Evolutionary conservation across 2,888 invertebrate species (phyloP).

Genomic region (Microchrysa polita): DNA sequence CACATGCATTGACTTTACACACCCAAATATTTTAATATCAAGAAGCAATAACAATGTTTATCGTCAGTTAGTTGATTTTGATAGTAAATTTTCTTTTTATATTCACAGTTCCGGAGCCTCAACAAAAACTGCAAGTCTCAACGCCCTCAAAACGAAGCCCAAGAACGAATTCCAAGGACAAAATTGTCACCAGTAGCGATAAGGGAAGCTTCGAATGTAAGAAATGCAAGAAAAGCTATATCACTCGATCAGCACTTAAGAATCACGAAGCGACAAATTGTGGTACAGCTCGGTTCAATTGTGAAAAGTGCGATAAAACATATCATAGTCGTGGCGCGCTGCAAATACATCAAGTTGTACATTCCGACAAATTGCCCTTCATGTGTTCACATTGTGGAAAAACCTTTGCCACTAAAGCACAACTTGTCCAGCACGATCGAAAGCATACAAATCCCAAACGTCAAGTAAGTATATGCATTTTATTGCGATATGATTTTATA

Average conservation of each 20-base stretch:
- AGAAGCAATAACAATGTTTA: too few species aligned
- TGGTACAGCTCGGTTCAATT: conserved; percentile 62
- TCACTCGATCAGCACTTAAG: conserved; percentile 62
- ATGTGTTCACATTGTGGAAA: conserved; percentile 61
- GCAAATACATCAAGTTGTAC: conserved; percentile 65
- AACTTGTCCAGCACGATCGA: conserved; percentile 61
- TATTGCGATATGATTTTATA: too few species aligned
- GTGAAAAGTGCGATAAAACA: conserved; percentile 62
- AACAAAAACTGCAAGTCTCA: too few species aligned
- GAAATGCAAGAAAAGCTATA: conserved; percentile 62
- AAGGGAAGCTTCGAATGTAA: conserved; percentile 58
- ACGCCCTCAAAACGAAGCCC: too few species aligned
- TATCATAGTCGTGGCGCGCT: conserved; percentile 64
- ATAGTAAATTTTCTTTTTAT: too few species aligned
- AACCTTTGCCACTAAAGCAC: conserved; percentile 60
- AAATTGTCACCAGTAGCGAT: not conserved
- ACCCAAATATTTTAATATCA: too few species aligned
- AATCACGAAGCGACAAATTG: conserved; percentile 66
- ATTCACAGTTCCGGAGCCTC: too few species aligned
- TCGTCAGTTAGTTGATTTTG: too few species aligned
- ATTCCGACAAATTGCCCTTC: conserved; percentile 59
- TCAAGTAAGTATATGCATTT: conserved; percentile 56
- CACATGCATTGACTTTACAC: too few species aligned
- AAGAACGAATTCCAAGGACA: too few species aligned
- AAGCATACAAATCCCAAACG: conserved; percentile 67